Evolutionary conservation across 2,888 invertebrate genomes (phyloP).

Genomic region (Phaonia tiefii): DNA sequence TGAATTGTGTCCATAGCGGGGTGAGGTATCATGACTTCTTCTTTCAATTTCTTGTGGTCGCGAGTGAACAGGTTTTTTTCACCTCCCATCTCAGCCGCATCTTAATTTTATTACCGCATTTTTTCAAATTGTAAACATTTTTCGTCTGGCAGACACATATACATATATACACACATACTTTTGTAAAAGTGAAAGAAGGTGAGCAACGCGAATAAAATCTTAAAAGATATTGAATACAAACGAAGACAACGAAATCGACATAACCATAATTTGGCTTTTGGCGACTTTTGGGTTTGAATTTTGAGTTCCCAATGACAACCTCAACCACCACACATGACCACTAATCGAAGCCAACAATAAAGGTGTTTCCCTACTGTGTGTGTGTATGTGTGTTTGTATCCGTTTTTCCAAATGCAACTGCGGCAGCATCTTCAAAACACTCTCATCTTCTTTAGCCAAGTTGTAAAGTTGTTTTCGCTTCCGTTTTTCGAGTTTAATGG

Average conservation of each 20-base stretch:
- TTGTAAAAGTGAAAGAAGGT: conserved; percentile 24
- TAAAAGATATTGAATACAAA: neutral
- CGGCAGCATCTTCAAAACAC: neutral
- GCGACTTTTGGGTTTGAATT: conserved; percentile 60
- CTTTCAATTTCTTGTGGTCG: neutral
- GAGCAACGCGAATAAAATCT: conserved; percentile 8
- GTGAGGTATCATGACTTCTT: neutral
- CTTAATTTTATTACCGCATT: conserved; percentile 63
- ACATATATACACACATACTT: too few species aligned
- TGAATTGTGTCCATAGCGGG: neutral
- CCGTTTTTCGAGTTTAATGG: conserved; percentile 22
- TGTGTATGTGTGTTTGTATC: conserved; percentile 5
- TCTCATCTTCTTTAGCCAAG: neutral
- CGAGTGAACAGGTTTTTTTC: conserved; percentile 9
- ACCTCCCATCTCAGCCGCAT: neutral
- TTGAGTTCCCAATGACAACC: conserved; percentile 4
- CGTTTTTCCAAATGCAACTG: neutral
- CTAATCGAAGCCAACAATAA: conserved; percentile 55
- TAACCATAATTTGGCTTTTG: conserved; percentile 58
- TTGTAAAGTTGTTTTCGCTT: neutral
- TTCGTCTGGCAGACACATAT: too few species aligned
- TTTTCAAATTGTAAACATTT: conserved; percentile 33
- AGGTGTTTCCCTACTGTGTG: conserved; percentile 51
- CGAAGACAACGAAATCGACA: neutral
- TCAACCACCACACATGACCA: neutral